A percentile compares a stretch with the other conserved stretches of the same genome.
These are phyloP conservation scores for Hirtodrosophila alboralis DNA, from an alignment of 2,888 invertebrate genomes.

Conservation along the genomic window DNA sequence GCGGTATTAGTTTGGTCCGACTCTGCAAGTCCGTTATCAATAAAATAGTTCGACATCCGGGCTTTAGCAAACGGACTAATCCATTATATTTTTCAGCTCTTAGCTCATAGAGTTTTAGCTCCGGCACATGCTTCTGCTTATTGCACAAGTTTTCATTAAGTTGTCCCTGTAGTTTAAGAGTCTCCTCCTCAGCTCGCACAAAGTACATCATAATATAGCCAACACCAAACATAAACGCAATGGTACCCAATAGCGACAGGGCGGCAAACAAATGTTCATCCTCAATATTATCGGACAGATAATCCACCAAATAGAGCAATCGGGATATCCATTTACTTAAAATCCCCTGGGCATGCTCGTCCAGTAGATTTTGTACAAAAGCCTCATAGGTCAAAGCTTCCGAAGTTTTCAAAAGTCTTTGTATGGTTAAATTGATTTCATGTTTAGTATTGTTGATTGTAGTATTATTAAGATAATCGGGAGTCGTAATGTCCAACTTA, in stretches of 20 bases:
- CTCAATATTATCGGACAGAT: slow-evolving; percentile 89
- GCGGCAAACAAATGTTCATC: slow-evolving; percentile 92
- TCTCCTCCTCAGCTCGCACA: slow-evolving; percentile 85
- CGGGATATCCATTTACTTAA: slow-evolving; percentile 88
- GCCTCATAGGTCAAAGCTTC: slow-evolving; percentile 92
- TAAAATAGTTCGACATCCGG: slow-evolving; percentile 97
- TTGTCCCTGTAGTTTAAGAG: slow-evolving; percentile 80
- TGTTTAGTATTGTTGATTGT: slow-evolving; percentile 89
- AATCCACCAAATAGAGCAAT: slow-evolving; percentile 88
- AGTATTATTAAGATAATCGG: slow-evolving; percentile 83
- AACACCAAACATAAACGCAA: slow-evolving; percentile 90
- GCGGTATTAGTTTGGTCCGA: slow-evolving; percentile 92
- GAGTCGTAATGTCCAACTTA: slow-evolving; percentile 78
- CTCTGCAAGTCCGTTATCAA: slow-evolving; percentile 95
- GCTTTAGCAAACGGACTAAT: slow-evolving; percentile 94
- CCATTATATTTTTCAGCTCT: slow-evolving; percentile 98
- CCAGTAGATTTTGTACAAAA: slow-evolving; percentile 90
- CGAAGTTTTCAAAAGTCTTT: slow-evolving; percentile 88
- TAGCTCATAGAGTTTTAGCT: slow-evolving; percentile 94
- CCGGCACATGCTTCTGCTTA: slow-evolving; percentile 84
- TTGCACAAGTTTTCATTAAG: slow-evolving; percentile 57
- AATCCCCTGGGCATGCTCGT: slow-evolving; percentile 91
- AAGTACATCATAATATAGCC: slow-evolving; percentile 94
- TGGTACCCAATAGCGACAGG: slow-evolving; percentile 90
- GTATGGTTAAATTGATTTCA: slow-evolving; percentile 89